A percentile compares a stretch with the other conserved stretches of the same genome.
Evolutionary conservation across 1,140 invertebrate species (phyloP).

Genomic region (Choristoneura fumiferana): DNA sequence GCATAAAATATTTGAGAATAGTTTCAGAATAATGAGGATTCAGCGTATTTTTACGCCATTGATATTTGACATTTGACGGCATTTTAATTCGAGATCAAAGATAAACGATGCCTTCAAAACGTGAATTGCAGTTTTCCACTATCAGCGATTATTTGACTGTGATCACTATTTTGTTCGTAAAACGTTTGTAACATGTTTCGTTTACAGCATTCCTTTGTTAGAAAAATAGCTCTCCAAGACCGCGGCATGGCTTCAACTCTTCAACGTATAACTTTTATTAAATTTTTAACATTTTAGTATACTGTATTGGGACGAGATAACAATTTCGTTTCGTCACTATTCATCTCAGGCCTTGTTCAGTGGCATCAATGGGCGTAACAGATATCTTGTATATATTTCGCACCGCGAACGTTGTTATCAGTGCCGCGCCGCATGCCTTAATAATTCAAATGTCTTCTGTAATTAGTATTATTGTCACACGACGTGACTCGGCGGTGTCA

Average conservation of each 20-base stretch:
- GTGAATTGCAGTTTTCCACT: no score
- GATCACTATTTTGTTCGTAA: no score
- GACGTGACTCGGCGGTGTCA: conserved; percentile 40
- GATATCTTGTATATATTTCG: conserved; percentile 12
- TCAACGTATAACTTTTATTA: conserved; percentile 9
- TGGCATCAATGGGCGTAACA: conserved; percentile 4
- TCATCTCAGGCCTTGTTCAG: conserved; percentile 3
- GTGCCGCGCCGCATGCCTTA: conserved; percentile 11
- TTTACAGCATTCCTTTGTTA: conserved; percentile 6
- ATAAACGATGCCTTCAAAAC: no score
- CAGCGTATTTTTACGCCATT: no score
- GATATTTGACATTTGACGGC: no score
- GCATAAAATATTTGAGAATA: no score
- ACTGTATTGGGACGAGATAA: not conserved
- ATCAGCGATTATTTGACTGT: no score
- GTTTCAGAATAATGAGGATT: no score
- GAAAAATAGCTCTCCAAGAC: not conserved
- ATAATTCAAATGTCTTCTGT: conserved; percentile 17
- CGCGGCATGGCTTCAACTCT: not conserved
- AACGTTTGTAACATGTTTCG: not conserved
- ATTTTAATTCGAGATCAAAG: no score
- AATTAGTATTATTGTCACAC: conserved; percentile 26
- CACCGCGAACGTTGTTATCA: conserved; percentile 1
- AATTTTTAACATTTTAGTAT: conserved; percentile 1
- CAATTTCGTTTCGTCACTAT: not conserved